Evolutionary conservation across 2,888 invertebrate genomes (phyloP).

Genomic region (Drosophila fulvimacula): DNA sequence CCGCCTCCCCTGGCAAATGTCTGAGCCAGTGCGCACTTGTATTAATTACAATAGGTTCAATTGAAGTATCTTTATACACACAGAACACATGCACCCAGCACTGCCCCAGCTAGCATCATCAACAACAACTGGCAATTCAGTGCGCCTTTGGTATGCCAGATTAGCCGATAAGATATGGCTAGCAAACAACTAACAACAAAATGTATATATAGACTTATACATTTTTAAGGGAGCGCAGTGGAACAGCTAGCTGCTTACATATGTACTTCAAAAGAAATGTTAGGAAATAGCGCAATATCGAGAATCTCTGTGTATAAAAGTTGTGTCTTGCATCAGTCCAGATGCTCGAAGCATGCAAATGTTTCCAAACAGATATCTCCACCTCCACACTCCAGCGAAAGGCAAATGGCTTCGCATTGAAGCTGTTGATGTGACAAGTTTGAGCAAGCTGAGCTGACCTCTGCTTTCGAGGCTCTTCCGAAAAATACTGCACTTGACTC

Average conservation of each 20-base stretch:
- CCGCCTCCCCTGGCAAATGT: not conserved
- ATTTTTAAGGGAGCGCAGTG: slow-evolving; percentile 30
- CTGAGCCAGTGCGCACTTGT: slow-evolving; percentile 40
- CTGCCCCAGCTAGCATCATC: slow-evolving; percentile 27
- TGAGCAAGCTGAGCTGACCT: slow-evolving; percentile 70
- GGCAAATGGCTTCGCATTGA: slow-evolving; percentile 14
- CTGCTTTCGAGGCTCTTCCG: slow-evolving; percentile 8
- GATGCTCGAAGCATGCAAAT: not conserved
- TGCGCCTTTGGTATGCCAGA: slow-evolving; percentile 63
- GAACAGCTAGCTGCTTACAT: slow-evolving; percentile 40
- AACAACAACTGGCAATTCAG: slow-evolving; percentile 47
- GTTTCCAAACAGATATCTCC: slow-evolving; percentile 2
- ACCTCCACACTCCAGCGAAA: slow-evolving; percentile 1
- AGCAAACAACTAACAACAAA: slow-evolving; percentile 16
- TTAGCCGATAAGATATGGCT: slow-evolving; percentile 71
- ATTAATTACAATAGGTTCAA: slow-evolving; percentile 75
- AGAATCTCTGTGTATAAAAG: slow-evolving; percentile 18
- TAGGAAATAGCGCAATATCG: slow-evolving; percentile 9
- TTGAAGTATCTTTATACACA: slow-evolving; percentile 58
- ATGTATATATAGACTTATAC: slow-evolving; percentile 17
- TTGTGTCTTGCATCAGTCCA: not conserved
- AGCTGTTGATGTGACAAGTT: slow-evolving; percentile 30
- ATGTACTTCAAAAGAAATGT: not conserved
- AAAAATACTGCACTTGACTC: not conserved
- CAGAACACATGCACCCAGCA: slow-evolving; percentile 14